phyloP scores from a whole-genome alignment of 2,113 vertebrate genomes.

The Ia io region DNA sequence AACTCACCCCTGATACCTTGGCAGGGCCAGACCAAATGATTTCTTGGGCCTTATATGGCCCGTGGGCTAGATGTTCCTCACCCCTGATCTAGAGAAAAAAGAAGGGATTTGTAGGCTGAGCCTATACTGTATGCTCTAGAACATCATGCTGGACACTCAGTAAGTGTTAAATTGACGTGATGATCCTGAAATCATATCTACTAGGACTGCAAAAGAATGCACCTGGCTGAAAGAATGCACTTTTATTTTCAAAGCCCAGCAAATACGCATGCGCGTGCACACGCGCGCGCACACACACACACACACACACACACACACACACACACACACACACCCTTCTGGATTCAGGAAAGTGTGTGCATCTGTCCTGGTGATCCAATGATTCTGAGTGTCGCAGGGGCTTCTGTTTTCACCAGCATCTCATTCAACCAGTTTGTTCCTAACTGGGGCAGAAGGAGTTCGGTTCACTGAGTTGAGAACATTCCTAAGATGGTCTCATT shows the following conservation, averaged over 20 bases:
- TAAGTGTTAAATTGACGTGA: neutral
- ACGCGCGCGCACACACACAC: too few species aligned
- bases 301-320: neutral
- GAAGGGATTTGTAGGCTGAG: neutral
- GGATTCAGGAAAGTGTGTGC: neutral
- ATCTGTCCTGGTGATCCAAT: neutral
- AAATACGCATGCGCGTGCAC: neutral
- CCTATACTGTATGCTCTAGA: neutral
- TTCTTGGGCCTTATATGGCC: too few species aligned
- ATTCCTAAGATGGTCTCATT: neutral
- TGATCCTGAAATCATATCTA: constrained; percentile 1
- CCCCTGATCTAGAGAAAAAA: neutral
- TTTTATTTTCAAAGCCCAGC: neutral
- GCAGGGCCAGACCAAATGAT: too few species aligned
- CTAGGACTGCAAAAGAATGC: neutral
- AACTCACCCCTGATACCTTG: too few species aligned
- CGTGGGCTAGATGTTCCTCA: too few species aligned
- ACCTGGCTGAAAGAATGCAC: neutral
- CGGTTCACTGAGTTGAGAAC: neutral
- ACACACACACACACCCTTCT: neutral
- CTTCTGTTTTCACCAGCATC: neutral
- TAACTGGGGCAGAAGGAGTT: neutral
- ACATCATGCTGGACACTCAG: neutral
- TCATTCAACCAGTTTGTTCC: neutral
- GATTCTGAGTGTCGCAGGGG: neutral